Evolutionary conservation across 2,113 vertebrate genomes (phyloP).

Genomic region (Etheostoma cragini): DNA sequence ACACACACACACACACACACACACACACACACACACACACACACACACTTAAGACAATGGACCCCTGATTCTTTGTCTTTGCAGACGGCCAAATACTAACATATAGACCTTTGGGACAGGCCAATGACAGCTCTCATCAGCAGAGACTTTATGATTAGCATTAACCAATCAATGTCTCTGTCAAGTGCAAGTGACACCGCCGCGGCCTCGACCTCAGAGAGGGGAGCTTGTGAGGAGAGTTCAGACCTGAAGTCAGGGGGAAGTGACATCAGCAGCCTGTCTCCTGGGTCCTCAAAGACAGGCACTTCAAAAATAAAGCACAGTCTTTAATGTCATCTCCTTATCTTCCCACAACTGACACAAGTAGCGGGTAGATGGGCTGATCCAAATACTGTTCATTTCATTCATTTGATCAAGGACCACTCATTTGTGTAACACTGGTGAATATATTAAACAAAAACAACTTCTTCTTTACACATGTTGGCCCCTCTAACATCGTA

Average conservation of each 20-base stretch:
- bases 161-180: conserved; percentile 45
- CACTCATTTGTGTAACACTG: neutral
- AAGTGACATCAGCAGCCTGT: neutral
- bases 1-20: neutral
- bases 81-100: conserved; percentile 8
- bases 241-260: neutral
- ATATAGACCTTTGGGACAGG: conserved; percentile 27
- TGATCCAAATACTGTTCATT: neutral
- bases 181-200: conserved; percentile 27
- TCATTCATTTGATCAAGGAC: neutral
- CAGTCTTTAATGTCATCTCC: neutral
- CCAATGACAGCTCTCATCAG: conserved; percentile 47
- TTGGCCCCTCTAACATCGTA: too few relatives aligned
- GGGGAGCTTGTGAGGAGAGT: neutral
- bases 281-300: neutral
- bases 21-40: neutral
- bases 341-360: neutral
- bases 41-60: conserved; percentile 3
- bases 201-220: conserved; percentile 1
- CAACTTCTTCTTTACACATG: too few relatives aligned
- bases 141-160: conserved; percentile 36
- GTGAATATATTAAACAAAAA: neutral
- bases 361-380: neutral
- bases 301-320: neutral
- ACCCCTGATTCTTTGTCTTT: conserved; percentile 6